Conservation (phyloP, 2,797 vertebrate genomes). For the Simalia tracyae region DNA sequence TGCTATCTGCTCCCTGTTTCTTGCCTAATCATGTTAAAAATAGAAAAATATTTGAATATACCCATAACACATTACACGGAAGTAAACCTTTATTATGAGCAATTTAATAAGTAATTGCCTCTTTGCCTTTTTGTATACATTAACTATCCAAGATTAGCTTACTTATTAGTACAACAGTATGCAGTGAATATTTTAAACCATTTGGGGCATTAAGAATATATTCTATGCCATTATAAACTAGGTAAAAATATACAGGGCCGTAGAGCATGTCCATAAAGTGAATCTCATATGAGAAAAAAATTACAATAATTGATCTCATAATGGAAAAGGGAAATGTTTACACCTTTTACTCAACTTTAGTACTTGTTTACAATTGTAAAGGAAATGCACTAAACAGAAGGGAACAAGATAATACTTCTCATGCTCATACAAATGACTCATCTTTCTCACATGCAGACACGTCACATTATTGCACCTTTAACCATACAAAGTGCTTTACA, state of each 20-base stretch:
- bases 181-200: not conserved
- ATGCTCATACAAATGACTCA: not conserved
- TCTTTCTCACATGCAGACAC: not conserved
- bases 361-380: not conserved
- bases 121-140: not conserved
- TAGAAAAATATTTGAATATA: constrained; percentile 60
- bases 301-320: not conserved
- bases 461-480: not conserved
- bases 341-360: not conserved
- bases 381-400: not conserved
- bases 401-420: not conserved
- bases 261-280: not conserved
- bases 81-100: constrained; percentile 35
- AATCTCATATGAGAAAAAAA: not conserved
- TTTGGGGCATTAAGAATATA: not conserved
- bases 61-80: constrained; percentile 44
- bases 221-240: not conserved
- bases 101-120: not conserved
- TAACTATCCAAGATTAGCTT: not conserved
- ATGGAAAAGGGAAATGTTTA: not conserved
- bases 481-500: constrained; percentile 16
- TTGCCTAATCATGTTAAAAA: constrained; percentile 66
- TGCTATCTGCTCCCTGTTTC: constrained; percentile 66
- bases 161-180: constrained; percentile 9
- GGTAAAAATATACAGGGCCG: not conserved